A percentile compares a stretch with the other conserved stretches of the same genome.
Conservation (phyloP, 1,140 invertebrate species). For the Leptestheria dahalacensis region DNA sequence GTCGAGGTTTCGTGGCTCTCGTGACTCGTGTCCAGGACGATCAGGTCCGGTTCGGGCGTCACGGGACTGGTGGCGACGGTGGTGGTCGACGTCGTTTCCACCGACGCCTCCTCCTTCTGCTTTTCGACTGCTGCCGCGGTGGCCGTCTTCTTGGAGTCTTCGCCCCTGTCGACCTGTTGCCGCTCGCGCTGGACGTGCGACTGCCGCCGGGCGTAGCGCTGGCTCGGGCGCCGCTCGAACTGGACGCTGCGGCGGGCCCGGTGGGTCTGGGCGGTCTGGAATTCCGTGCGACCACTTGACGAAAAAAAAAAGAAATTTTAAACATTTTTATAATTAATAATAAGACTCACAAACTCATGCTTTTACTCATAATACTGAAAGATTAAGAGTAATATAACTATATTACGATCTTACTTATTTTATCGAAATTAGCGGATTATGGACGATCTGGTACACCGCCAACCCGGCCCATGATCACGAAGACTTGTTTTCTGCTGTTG, state of each 20-base stretch:
- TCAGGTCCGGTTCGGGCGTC: conserved; percentile 12
- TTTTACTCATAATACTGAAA: no score
- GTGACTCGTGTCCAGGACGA: conserved; percentile 10
- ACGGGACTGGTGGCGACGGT: conserved; percentile 3
- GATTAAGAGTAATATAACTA: no score
- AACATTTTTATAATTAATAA: conserved; percentile 2
- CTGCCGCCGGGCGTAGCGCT: conserved; percentile 80
- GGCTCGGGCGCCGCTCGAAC: conserved; percentile 89
- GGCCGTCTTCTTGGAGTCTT: conserved; percentile 3
- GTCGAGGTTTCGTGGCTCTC: conserved; percentile 13
- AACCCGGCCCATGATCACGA: no score
- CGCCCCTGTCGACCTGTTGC: conserved; percentile 28
- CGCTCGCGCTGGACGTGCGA: conserved; percentile 63
- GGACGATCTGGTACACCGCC: no score
- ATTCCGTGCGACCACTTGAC: conserved; percentile 70
- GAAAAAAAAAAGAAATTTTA: conserved; percentile 17
- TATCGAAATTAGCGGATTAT: no score
- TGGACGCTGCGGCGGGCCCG: conserved; percentile 75
- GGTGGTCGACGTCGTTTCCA: conserved; percentile 14
- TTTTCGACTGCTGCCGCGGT: conserved; percentile 10
- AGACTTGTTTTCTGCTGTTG: no score
- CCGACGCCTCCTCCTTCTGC: conserved; percentile 8
- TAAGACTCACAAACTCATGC: no score
- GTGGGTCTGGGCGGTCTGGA: conserved; percentile 82
- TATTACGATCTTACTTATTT: no score